Percentiles rank a stretch among this genome's conserved stretches.
phyloP scores from a whole-genome alignment of 2,888 invertebrate genomes.

The Leptura quadrifasciata region DNA sequence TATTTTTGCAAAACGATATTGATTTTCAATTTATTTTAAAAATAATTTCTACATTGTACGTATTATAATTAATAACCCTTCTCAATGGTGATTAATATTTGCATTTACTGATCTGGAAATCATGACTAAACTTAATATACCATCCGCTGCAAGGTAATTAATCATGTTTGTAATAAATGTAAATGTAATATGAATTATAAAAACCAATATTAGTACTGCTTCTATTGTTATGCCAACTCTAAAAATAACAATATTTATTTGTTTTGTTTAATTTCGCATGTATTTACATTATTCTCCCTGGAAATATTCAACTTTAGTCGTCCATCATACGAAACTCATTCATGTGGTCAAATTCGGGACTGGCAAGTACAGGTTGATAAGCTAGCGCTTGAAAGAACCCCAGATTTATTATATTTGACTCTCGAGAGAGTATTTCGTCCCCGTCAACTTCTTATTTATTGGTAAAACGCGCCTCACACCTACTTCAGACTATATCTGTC shows the following conservation, averaged over 20 bases:
- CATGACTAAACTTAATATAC: not conserved
- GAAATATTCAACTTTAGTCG: conserved; percentile 37
- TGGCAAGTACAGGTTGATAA: conserved; percentile 54
- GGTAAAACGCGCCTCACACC: conserved; percentile 41
- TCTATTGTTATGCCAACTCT: not conserved
- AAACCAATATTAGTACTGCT: not conserved
- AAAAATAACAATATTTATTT: conserved; percentile 10
- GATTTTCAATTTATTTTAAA: too few relatives aligned
- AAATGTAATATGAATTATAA: not conserved
- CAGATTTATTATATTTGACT: conserved; percentile 60
- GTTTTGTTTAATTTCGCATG: conserved; percentile 16
- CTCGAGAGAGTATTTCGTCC: conserved; percentile 54
- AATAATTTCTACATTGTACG: too few relatives aligned
- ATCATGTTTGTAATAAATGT: not conserved
- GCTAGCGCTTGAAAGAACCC: conserved; percentile 51
- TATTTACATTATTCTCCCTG: conserved; percentile 25
- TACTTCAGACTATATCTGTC: conserved; percentile 21
- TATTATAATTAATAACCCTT: too few relatives aligned
- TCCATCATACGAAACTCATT: conserved; percentile 44
- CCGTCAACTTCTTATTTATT: conserved; percentile 58
- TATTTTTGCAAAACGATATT: too few relatives aligned
- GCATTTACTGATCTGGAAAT: too few relatives aligned
- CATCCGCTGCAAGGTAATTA: not conserved
- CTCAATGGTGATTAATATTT: too few relatives aligned
- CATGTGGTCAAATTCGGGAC: conserved; percentile 34